Base-by-base conservation (phyloP, 2,888 invertebrate genomes). In the Germaria angustata region DNA sequence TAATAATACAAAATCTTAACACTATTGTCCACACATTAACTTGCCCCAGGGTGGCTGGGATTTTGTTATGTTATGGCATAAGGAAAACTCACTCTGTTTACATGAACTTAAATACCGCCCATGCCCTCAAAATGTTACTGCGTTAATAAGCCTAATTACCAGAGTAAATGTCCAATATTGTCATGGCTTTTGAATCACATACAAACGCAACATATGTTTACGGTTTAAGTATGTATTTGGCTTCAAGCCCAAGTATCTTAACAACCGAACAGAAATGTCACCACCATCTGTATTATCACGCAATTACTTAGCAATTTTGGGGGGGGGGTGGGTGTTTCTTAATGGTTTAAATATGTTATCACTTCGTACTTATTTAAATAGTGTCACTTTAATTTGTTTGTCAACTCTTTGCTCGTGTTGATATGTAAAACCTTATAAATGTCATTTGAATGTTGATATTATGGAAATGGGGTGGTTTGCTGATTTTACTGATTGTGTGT, bases 81-180 rank as follows among this genome's bases (percentile, higher is more conserved):
- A 71, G 69, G 15, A 46, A 69, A 71, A 55, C 77, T 78, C 69
- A 59, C 41, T 53, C 51, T 53, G 20, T 20, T 53, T 53, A 2
- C 36, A n/a, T 17, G 34, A 24, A 39, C 36, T 55, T 41, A 22
- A 32, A 55, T 32, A 44, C 17, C 13, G 32, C 44, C 17, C 65
- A 77, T 68, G 51, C 28, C 53, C 24, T 41, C 3, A 28, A 51
- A 57, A 44, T 17, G 41, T 53, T 53, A 9, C 20, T 72, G 41
- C 75, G 79, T 82, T 79, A 82, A 82, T 79, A 79, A 82, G 82
- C 75, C 79, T 82, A 79, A 82, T 82, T 82, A 82, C 79, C 75
- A 73, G 59, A 79, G 79, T 78, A 81, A 81, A 78, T 73, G 78
- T 73, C 79, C 82, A 66, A 77, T 69, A 49, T 77, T 69, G 77